Base-by-base conservation (phyloP, 2,113 vertebrate genomes). In the Chamaea fasciata region DNA sequence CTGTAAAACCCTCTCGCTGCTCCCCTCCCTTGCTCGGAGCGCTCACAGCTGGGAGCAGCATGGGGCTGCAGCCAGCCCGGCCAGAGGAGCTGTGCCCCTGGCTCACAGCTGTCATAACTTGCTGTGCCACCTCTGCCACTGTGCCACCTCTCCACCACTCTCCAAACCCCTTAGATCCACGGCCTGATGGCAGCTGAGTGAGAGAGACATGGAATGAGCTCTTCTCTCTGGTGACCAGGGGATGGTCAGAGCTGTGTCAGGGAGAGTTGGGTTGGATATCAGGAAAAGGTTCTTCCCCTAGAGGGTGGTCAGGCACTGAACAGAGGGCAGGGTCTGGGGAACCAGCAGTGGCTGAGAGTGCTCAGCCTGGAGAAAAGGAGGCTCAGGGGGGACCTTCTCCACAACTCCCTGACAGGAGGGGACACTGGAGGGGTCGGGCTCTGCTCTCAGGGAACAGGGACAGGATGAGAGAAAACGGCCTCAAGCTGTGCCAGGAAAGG, bases 1-100 rank as follows among this genome's bases (percentile, higher is more conserved):
- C 83, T 95, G 85, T 75, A 42, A 93, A 91, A 88, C 53, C 44
- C 86, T 76, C 64, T 92, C 53, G 14, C 70, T 41, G 62, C 73
- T 91, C 92, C 84, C 73, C 87, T 90, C 94, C 92, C 90, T 92
- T 0, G 42, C 79, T 93, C 59, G 1, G 8, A 90, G 92, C 1
- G 0, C 76, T 93, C 93, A 28, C 96, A 96, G 96, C 94, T 97
- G 94, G 95, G 93, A 97, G 79, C 95, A 96, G 94, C 85, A 71
- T 93, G 95, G 68, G 53, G 85, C 89, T 82, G 83, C 74, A 84
- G 82, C 59, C 83, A 77, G 93, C 81, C 69, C 0, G 3, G 88
- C 77, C 74, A 42, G 85, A 74, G 70, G 57, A 79, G 57, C 46
- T 44, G 21, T 37, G 31, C 46, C 73, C 50, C 60, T 52, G 69